phyloP scores from a whole-genome alignment of 1,140 invertebrate species.

The Papilio glaucus region DNA sequence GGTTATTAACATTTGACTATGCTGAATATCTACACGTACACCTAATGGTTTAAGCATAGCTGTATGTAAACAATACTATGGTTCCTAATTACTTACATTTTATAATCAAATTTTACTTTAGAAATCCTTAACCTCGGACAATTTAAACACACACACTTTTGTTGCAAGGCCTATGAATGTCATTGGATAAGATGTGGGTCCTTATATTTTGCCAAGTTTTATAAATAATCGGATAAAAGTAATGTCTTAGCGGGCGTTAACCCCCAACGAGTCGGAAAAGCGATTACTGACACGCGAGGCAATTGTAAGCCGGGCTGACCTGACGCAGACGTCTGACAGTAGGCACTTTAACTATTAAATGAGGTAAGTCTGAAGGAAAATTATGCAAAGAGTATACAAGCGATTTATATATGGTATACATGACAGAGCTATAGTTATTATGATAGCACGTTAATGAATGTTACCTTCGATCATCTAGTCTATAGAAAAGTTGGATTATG shows the following conservation, averaged over 20 bases:
- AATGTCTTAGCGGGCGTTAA: slow-evolving; percentile 17
- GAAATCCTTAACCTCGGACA: too few relatives aligned
- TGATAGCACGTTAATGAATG: neutral
- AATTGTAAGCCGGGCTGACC: slow-evolving; percentile 11
- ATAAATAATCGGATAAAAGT: slow-evolving; percentile 9
- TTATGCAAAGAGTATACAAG: neutral
- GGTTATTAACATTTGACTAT: too few relatives aligned
- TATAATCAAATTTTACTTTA: too few relatives aligned
- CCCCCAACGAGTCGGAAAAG: neutral
- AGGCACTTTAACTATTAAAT: slow-evolving; percentile 3
- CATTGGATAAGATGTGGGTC: neutral
- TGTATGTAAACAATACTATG: too few relatives aligned
- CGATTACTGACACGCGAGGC: slow-evolving; percentile 16
- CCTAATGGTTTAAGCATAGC: too few relatives aligned
- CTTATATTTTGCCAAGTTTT: slow-evolving; percentile 10
- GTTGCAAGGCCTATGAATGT: too few relatives aligned
- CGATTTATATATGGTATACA: neutral
- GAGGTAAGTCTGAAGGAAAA: slow-evolving; percentile 12
- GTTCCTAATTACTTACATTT: too few relatives aligned
- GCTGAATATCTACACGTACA: too few relatives aligned
- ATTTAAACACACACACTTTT: too few relatives aligned
- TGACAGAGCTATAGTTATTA: too few relatives aligned
- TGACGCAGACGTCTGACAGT: slow-evolving; percentile 9
- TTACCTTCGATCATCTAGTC: neutral
- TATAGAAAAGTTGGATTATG: neutral